A percentile compares a stretch with the other conserved stretches of the same genome.
phyloP scores from a whole-genome alignment of 2,113 vertebrate genomes.

The Nesoenas mayeri region DNA sequence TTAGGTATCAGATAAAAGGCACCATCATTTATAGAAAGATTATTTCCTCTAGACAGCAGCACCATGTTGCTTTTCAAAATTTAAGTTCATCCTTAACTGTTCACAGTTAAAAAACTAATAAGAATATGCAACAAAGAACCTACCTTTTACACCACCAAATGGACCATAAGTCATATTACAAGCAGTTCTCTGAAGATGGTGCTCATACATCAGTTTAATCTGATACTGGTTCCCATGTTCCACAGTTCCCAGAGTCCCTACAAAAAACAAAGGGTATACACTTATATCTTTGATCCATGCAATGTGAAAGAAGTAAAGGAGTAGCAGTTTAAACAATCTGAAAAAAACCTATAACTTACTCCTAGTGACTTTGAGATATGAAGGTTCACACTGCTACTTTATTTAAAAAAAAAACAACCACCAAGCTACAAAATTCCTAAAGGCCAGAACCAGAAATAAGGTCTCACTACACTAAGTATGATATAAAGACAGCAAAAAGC shows the following conservation, averaged over 20 bases:
- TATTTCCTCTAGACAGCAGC: not conserved
- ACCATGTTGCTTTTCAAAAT: not conserved
- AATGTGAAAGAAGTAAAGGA: not conserved
- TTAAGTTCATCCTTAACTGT: not conserved
- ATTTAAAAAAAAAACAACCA: not conserved
- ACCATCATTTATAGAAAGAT: not conserved
- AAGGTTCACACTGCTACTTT: not conserved
- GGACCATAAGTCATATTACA: conserved; percentile 95
- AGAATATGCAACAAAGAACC: not conserved
- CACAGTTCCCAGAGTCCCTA: conserved; percentile 89
- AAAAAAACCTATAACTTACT: not conserved
- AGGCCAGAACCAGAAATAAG: not conserved
- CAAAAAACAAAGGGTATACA: not conserved
- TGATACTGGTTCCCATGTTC: conserved; percentile 97
- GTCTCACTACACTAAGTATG: not conserved
- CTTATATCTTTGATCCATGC: not conserved
- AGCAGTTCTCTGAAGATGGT: conserved; percentile 91
- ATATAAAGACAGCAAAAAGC: not conserved
- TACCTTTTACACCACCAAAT: conserved; percentile 95
- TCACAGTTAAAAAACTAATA: not conserved
- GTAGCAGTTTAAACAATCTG: not conserved
- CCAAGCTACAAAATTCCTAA: not conserved
- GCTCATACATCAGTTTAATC: conserved; percentile 92
- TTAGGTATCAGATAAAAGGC: not conserved
- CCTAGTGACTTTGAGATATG: not conserved